A percentile compares a stretch with the other conserved stretches of the same genome.
Conservation (phyloP, 2,888 invertebrate genomes). For the Mythimna impura region DNA sequence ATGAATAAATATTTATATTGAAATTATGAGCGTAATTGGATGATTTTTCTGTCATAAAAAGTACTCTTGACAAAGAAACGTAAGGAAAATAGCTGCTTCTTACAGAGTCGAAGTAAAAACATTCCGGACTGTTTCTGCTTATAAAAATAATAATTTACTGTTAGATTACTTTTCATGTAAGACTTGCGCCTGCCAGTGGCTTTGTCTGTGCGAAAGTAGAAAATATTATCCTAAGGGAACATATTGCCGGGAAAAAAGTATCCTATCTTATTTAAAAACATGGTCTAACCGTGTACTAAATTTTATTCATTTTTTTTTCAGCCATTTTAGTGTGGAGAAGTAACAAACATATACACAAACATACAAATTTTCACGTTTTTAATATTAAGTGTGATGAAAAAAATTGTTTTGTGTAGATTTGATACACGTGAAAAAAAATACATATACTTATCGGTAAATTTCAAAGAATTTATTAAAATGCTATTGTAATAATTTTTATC, state of each 20-base stretch:
- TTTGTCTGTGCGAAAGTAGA: too few species aligned
- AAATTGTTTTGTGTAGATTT: neutral
- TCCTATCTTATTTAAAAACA: too few species aligned
- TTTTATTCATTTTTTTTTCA: too few species aligned
- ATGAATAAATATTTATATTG: constrained; percentile 19
- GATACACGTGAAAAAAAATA: neutral
- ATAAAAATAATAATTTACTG: neutral
- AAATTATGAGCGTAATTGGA: constrained; percentile 4
- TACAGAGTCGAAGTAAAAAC: neutral
- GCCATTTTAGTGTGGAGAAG: too few species aligned
- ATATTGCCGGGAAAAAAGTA: too few species aligned
- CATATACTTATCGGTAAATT: neutral
- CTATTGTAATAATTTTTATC: constrained; percentile 22
- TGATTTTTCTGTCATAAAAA: neutral
- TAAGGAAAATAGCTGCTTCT: neutral
- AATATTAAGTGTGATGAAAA: neutral
- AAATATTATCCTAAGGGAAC: too few species aligned
- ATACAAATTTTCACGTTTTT: too few species aligned
- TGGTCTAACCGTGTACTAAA: too few species aligned
- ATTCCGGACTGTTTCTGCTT: neutral
- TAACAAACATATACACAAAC: too few species aligned
- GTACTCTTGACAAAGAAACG: neutral
- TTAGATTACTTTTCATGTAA: neutral
- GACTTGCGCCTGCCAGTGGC: too few species aligned
- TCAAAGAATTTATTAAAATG: constrained; percentile 36